Conservation (phyloP, 2,113 vertebrate species). For the Chaenocephalus aceratus region DNA sequence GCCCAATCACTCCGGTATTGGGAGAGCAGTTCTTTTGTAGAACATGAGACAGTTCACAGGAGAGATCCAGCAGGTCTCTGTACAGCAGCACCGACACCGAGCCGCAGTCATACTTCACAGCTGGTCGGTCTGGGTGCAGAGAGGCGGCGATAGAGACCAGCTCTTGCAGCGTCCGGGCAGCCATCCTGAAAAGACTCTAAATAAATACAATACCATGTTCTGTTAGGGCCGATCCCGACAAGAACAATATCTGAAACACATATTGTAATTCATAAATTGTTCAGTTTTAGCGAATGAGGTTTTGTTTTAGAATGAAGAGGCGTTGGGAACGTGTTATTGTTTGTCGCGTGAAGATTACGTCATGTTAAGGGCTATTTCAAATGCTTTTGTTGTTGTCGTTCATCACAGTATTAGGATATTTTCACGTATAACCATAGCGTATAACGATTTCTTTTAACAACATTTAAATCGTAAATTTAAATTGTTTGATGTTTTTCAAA, state of each 20-base stretch:
- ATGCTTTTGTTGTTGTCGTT: background rate
- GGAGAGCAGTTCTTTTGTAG: slow-evolving; percentile 72
- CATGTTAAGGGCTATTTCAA: background rate
- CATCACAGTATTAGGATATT: accelerated
- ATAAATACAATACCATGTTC: background rate
- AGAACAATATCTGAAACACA: background rate
- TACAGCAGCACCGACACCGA: slow-evolving; percentile 75
- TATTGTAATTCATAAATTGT: accelerated
- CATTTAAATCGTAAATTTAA: no score
- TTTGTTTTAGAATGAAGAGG: slow-evolving; percentile 2
- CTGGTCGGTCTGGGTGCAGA: slow-evolving; percentile 70
- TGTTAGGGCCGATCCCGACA: background rate
- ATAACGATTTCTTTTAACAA: background rate
- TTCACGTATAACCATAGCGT: background rate
- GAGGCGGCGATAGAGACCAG: slow-evolving; percentile 83
- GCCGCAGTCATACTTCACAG: slow-evolving; percentile 86
- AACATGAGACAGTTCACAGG: slow-evolving; percentile 79
- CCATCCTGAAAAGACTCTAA: slow-evolving; percentile 40
- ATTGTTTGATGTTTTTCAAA: no score
- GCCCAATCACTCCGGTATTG: slow-evolving; percentile 81
- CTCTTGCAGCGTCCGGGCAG: slow-evolving; percentile 80
- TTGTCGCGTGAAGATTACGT: slow-evolving; percentile 62
- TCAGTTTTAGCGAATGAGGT: accelerated
- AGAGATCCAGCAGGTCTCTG: slow-evolving; percentile 63
- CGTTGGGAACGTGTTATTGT: background rate